Percentiles rank a stretch among this genome's conserved stretches.
These are phyloP conservation scores for Erebia ligea DNA, from an alignment of 2,888 invertebrate species.

Conservation along the genomic window DNA sequence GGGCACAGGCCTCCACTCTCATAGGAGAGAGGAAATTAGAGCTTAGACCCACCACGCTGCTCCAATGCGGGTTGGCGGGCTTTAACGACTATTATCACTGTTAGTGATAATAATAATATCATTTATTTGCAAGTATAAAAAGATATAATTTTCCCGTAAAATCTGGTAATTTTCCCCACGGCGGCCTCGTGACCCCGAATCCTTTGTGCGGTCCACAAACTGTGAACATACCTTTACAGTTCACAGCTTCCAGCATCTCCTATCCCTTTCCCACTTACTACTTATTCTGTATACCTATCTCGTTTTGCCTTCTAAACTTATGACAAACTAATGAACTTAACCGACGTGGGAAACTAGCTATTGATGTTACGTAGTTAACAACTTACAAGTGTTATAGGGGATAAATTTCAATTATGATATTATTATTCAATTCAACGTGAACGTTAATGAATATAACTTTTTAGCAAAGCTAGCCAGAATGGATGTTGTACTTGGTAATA, in stretches of 20 bases:
- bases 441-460: no score
- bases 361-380: constrained; percentile 28
- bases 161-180: constrained; percentile 47
- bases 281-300: constrained; percentile 42
- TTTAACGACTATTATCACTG: no score
- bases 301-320: constrained; percentile 48
- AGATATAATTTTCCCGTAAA: constrained; percentile 44
- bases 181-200: constrained; percentile 58
- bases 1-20: no score
- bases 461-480: no score
- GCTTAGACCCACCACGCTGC: no score
- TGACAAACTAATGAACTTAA: constrained; percentile 39
- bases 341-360: constrained; percentile 26
- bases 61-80: no score
- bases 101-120: no score
- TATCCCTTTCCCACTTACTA: constrained; percentile 47
- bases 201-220: constrained; percentile 69
- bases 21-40: no score
- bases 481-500: no score
- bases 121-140: no score
- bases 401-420: no score
- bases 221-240: constrained; percentile 62
- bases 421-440: no score
- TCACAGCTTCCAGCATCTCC: constrained; percentile 55
- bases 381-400: neutral